These are phyloP conservation scores for Spinus pinus DNA, from an alignment of 2,797 vertebrate genomes.

Conservation along the genomic window DNA sequence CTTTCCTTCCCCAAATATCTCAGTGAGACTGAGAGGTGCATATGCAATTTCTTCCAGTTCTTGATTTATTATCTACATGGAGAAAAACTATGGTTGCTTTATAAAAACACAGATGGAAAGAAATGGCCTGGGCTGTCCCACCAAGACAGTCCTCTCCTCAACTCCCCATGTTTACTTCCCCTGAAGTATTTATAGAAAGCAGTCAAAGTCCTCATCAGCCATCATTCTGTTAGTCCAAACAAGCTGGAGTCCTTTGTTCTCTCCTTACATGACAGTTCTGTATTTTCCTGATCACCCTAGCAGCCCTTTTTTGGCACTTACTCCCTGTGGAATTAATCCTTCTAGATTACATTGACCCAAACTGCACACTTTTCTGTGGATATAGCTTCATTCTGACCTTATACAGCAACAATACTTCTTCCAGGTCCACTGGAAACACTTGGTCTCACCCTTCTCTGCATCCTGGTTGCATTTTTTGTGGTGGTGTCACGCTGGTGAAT, in stretches of 20 bases:
- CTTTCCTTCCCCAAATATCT: neutral
- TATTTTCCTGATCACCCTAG: neutral
- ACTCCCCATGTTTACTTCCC: neutral
- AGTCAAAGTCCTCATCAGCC: neutral
- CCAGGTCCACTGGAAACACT: neutral
- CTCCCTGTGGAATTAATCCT: neutral
- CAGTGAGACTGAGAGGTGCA: neutral
- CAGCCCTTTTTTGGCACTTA: neutral
- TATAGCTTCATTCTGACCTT: rapidly evolving
- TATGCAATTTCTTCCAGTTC: neutral
- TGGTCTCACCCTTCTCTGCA: neutral
- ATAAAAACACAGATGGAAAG: neutral
- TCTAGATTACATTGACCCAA: neutral
- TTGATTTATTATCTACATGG: neutral
- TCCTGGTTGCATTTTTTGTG: neutral
- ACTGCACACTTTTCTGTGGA: neutral
- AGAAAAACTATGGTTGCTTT: neutral
- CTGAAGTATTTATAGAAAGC: neutral
- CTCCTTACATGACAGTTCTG: neutral
- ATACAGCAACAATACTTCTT: neutral
- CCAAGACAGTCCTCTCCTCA: neutral
- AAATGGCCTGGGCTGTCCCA: neutral
- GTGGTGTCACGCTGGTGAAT: rapidly evolving
- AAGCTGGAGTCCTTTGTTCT: neutral
- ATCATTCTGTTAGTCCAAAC: neutral